These are phyloP conservation scores for Hypotaenidia philippensis DNA, from an alignment of 2,797 vertebrate genomes.

Conservation along the genomic window DNA sequence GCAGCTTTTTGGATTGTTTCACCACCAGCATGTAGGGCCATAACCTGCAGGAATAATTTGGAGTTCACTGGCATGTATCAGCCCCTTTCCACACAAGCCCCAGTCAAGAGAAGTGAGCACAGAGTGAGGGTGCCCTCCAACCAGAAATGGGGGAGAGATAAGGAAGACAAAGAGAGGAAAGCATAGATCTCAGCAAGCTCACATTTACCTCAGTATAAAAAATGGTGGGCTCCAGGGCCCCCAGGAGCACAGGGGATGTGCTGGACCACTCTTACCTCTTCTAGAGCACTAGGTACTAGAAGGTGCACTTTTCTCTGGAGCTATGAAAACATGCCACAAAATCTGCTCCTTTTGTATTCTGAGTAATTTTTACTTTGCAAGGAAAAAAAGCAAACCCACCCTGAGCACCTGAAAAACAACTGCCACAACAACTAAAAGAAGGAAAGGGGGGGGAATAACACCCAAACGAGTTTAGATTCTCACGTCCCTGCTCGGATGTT, in stretches of 20 bases:
- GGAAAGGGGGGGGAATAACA: neutral
- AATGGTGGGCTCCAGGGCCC: neutral
- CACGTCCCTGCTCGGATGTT: conserved; percentile 27
- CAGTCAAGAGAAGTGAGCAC: neutral
- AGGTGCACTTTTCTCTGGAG: neutral
- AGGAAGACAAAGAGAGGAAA: neutral
- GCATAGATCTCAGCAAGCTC: neutral
- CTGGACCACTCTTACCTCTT: neutral
- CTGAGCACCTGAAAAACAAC: conserved; percentile 6
- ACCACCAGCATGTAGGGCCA: neutral
- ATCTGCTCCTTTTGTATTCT: neutral
- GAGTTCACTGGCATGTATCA: fast-evolving
- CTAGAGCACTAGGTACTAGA: neutral
- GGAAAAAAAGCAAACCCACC: neutral
- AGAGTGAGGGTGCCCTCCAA: neutral
- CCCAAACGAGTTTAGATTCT: conserved; percentile 16
- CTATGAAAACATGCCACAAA: neutral
- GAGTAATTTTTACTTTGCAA: neutral
- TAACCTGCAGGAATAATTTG: neutral
- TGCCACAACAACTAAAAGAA: neutral
- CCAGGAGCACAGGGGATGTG: neutral
- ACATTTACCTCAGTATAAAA: neutral
- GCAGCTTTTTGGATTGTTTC: neutral
- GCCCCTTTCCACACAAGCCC: fast-evolving
- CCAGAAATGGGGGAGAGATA: neutral